Base-by-base conservation (phyloP, 2,888 invertebrate species). In the Phyllotreta striolata region DNA sequence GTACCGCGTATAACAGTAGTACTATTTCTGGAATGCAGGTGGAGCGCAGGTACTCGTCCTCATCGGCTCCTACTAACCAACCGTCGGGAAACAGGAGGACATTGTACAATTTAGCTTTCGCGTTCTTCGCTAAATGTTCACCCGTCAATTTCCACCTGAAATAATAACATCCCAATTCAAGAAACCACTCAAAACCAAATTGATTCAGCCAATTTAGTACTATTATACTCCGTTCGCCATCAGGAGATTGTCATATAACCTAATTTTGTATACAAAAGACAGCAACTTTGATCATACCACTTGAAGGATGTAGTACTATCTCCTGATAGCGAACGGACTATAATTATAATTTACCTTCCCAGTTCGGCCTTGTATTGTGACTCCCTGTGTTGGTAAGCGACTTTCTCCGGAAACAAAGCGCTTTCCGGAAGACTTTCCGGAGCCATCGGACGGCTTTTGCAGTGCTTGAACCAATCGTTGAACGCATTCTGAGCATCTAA, bases 21-120 rank as follows among this genome's bases (percentile, higher is more conserved):
- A 89, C 87, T 58, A 94, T 79, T 84, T 95, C 91, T 0, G 96
- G 96, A 73, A 97, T 88, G 75, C 93, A 95, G 13, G 91, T 84
- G 67, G 90, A 87, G 54, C 95, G 87, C 47, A 97, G 83, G 70
- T 90, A 84, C 40, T 83, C 81, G 7, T 79, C 79, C 64, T 84
- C 84, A 57, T 84, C 83, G 12, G 84, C 81, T 78, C 95, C 95
- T 47, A 88, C 86, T 64, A 97, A 85, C 96, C 96, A 97, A 4
- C 96, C 91, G 72, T 93, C 91, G 2, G 95, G 93, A 78, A 97
- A 96, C 7, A 94, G 80, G 40, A 97, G 79, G 0, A 96, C 91
- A 81, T 96, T 95, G 80, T 91, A 94, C 6, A 97, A 83, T 56
- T 91, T 85, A 66, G 89, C 89, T 73, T 91, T 91, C 0, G 93